phyloP scores from a whole-genome alignment of 2,113 vertebrate species.

The Nibea coibor region DNA sequence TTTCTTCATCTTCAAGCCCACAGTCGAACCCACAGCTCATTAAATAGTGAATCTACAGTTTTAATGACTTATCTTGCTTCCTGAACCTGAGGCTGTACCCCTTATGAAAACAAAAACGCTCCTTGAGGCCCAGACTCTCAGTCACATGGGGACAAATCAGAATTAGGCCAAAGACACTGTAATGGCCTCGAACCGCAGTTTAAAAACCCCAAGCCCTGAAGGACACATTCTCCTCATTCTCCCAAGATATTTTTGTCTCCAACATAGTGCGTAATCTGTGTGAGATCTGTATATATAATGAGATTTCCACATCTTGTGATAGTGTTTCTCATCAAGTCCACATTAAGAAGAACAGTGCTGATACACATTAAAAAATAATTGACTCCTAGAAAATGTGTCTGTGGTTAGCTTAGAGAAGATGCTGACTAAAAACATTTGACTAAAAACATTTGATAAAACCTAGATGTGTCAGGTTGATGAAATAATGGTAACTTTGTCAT shows the following conservation, averaged over 20 bases:
- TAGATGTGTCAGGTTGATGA: neutral
- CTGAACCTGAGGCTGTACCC: neutral
- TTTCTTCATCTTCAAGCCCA: neutral
- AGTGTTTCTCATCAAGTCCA: neutral
- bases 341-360: neutral
- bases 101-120: neutral
- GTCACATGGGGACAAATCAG: neutral
- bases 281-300: neutral
- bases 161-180: neutral
- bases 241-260: neutral
- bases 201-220: neutral
- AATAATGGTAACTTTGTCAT: neutral
- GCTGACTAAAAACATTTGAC: neutral
- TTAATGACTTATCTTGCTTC: neutral
- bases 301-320: neutral
- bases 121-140: neutral
- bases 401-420: neutral
- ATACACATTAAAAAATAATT: neutral
- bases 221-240: neutral
- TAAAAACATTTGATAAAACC: neutral
- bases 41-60: neutral
- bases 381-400: neutral
- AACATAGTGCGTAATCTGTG: neutral
- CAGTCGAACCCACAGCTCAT: neutral
- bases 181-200: neutral